These are phyloP conservation scores for Colinus virginianus DNA, from an alignment of 2,113 vertebrate species.

Conservation along the genomic window DNA sequence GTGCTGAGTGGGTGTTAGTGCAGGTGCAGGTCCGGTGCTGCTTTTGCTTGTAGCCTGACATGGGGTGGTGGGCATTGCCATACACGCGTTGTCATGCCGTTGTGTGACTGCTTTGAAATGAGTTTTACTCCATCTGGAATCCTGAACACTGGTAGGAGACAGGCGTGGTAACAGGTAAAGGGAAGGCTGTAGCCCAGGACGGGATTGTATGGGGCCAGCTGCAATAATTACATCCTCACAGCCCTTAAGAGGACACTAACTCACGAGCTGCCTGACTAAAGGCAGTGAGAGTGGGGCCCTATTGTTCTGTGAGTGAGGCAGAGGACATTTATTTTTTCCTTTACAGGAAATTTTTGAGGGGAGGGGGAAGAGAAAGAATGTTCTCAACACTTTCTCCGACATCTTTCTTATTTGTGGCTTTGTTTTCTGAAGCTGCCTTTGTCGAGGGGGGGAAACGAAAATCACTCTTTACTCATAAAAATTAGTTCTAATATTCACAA, in stretches of 20 bases:
- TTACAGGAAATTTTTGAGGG: not conserved
- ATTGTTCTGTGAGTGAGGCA: not conserved
- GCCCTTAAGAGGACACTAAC: not conserved
- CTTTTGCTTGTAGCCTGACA: fast-evolving
- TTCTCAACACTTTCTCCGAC: not conserved
- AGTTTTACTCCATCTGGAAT: fast-evolving
- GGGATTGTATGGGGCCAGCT: not conserved
- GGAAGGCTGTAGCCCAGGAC: not conserved
- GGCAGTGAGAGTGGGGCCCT: not conserved
- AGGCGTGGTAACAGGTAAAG: fast-evolving
- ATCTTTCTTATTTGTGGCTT: not conserved
- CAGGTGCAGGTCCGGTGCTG: not conserved
- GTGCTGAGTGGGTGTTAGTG: not conserved
- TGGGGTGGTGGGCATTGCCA: not conserved
- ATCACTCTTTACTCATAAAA: not conserved
- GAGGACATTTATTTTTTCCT: conserved; percentile 13
- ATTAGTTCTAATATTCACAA: not conserved
- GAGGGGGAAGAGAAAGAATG: not conserved
- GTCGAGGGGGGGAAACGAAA: not conserved
- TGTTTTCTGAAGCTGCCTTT: not conserved
- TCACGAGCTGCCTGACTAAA: not conserved
- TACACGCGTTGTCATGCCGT: fast-evolving
- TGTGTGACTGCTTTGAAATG: not conserved
- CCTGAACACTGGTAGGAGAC: not conserved
- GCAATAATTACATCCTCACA: not conserved